Evolutionary conservation across 2,888 invertebrate species (phyloP).

Genomic region (Microplitis deprimator): DNA sequence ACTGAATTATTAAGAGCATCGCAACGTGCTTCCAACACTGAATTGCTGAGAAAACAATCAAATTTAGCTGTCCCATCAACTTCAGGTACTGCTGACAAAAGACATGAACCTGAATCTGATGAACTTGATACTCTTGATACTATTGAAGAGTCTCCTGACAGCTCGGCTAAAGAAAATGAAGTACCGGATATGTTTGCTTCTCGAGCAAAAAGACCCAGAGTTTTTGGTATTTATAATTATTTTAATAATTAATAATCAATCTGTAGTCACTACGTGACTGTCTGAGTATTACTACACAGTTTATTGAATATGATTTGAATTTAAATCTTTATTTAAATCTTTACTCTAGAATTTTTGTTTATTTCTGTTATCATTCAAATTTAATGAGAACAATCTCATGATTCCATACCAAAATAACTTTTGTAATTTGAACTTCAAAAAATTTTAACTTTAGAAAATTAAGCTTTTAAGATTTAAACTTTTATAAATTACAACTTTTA

Average conservation of each 20-base stretch:
- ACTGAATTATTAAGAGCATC: slow-evolving; percentile 40
- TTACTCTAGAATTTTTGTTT: no score
- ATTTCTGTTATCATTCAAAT: no score
- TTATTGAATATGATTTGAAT: no score
- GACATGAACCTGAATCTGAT: background rate
- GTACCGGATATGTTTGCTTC: background rate
- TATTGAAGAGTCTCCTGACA: background rate
- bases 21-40: slow-evolving; percentile 41
- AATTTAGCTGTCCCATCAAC: slow-evolving; percentile 3
- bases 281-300: no score
- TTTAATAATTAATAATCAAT: background rate
- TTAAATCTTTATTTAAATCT: no score
- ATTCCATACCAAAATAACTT: no score
- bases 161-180: slow-evolving; percentile 25
- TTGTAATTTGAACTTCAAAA: no score
- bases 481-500: no score
- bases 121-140: background rate
- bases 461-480: no score
- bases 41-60: slow-evolving; percentile 39
- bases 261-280: no score
- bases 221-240: background rate
- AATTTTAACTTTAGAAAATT: no score
- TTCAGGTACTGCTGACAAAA: background rate
- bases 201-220: background rate
- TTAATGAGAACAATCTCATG: no score